Evolutionary conservation across 2,797 vertebrate genomes (phyloP).

Genomic region (Cirrhinus mrigala): DNA sequence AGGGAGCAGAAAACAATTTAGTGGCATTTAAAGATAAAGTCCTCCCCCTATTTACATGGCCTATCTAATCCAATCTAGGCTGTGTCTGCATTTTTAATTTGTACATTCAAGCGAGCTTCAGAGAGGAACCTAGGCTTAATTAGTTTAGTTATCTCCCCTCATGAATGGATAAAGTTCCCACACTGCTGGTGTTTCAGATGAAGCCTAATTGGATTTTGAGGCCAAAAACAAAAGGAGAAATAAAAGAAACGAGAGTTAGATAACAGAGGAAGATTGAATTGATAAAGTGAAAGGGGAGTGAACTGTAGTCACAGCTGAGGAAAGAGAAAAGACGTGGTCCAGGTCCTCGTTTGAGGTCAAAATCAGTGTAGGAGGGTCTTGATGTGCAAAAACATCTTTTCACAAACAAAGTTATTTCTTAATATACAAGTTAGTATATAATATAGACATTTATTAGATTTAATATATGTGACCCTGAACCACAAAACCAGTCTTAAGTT

Average conservation of each 20-base stretch:
- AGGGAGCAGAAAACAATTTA: constrained; percentile 65
- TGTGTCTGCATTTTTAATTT: constrained; percentile 75
- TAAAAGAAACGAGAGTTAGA: constrained; percentile 72
- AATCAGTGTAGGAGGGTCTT: constrained; percentile 67
- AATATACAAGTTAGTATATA: neutral
- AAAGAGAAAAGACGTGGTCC: constrained; percentile 70
- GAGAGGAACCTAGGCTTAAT: constrained; percentile 77
- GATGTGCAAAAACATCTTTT: neutral
- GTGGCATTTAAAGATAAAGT: constrained; percentile 68
- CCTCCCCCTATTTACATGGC: constrained; percentile 72
- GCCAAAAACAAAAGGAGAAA: constrained; percentile 62
- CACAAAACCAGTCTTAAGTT: too few relatives aligned
- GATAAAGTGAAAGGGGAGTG: constrained; percentile 62
- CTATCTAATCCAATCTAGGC: constrained; percentile 80
- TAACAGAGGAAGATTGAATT: constrained; percentile 65
- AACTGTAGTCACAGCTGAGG: constrained; percentile 59
- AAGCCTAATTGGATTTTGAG: constrained; percentile 81
- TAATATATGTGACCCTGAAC: neutral
- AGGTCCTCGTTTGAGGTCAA: constrained; percentile 68
- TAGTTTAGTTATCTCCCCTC: constrained; percentile 81
- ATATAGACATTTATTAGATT: neutral
- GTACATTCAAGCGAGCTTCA: constrained; percentile 72
- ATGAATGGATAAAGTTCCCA: constrained; percentile 78
- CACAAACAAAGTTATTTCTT: neutral
- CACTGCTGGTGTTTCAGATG: constrained; percentile 77